Conservation (phyloP, 2,797 vertebrate species). For the Pitangus sulphuratus region DNA sequence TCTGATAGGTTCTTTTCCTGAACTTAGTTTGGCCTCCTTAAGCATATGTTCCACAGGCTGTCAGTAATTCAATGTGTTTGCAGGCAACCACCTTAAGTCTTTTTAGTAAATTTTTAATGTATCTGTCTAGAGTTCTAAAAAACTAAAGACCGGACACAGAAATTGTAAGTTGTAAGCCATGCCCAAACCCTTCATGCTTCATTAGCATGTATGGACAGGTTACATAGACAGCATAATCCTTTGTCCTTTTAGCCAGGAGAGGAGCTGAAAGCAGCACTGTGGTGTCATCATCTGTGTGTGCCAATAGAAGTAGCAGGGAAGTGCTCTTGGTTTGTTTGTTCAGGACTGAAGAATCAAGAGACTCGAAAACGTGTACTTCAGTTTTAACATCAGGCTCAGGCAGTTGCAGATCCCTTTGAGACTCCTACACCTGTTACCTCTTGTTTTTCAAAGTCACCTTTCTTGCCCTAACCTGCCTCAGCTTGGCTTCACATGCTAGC, state of each 20-base stretch:
- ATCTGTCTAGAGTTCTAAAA: neutral
- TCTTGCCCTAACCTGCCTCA: neutral
- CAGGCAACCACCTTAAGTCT: neutral
- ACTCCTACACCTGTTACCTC: neutral
- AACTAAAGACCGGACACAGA: neutral
- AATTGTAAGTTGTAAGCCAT: neutral
- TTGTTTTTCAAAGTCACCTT: neutral
- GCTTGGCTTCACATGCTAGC: neutral
- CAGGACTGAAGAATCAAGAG: neutral
- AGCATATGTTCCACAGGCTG: neutral
- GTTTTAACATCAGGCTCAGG: rapidly evolving
- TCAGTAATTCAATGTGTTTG: neutral
- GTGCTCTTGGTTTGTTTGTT: neutral
- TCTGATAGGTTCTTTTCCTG: neutral
- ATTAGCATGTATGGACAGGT: neutral
- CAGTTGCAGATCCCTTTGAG: neutral
- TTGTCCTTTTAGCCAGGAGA: neutral
- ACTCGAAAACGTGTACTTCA: neutral
- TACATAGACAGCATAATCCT: neutral
- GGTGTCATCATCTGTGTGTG: neutral
- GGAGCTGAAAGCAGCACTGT: neutral
- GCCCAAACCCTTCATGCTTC: neutral
- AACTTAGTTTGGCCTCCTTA: neutral
- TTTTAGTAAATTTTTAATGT: neutral
- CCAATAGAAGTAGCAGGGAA: neutral